phyloP scores from a whole-genome alignment of 37 sponge, comb jelly and placozoan genomes.

The Ephydatia muelleri region DNA sequence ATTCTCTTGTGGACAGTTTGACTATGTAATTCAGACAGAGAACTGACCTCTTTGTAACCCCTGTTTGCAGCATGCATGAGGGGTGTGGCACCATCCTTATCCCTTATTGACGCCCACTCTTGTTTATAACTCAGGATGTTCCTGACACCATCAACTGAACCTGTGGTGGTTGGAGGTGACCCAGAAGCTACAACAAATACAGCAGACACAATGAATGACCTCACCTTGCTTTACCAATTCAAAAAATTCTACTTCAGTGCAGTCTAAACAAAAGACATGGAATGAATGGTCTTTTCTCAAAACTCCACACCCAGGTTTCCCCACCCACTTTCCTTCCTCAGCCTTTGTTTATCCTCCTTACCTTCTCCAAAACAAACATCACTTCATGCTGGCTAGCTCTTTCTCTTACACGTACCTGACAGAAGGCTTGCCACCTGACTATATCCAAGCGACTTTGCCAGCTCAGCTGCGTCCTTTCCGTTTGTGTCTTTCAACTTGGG shows the following conservation, averaged over 20 bases:
- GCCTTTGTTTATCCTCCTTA: not conserved
- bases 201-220: not conserved
- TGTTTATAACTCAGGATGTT: constrained; percentile 16
- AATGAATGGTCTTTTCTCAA: not conserved
- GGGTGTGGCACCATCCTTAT: constrained; percentile 85
- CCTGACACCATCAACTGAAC: constrained; percentile 16
- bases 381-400: not conserved
- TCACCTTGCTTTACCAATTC: constrained; percentile 61
- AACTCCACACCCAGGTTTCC: too few species aligned
- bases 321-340: not conserved
- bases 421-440: constrained; percentile 23
- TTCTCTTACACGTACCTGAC: not conserved
- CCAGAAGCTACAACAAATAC: too few species aligned
- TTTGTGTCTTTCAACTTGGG: constrained; percentile 34
- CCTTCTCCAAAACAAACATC: not conserved
- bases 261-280: not conserved
- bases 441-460: constrained; percentile 47
- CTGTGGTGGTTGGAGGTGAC: not conserved
- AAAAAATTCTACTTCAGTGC: constrained; percentile 53
- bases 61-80: constrained; percentile 84
- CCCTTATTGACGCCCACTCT: constrained; percentile 17
- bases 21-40: too few species aligned
- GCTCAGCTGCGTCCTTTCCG: constrained; percentile 34
- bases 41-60: constrained; percentile 60
- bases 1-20: too few species aligned